phyloP scores from a whole-genome alignment of 2,797 vertebrate species.

The Siniperca obscura region DNA sequence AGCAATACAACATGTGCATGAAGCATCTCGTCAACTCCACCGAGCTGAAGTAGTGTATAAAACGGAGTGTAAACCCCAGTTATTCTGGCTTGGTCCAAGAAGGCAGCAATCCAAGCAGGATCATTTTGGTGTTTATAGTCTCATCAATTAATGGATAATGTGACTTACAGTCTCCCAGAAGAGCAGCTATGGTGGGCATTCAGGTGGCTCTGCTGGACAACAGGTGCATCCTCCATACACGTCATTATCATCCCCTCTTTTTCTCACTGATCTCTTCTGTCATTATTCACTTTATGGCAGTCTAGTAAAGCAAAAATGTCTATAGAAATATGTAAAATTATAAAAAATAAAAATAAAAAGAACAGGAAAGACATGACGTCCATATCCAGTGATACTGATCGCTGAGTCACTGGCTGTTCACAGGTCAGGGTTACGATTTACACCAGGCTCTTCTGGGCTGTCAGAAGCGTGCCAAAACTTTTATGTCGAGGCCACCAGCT shows the following conservation, averaged over 20 bases:
- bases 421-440: slow-evolving; percentile 12
- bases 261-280: background rate
- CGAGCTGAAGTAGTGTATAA: background rate
- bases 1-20: slow-evolving; percentile 10
- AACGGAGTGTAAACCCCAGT: background rate
- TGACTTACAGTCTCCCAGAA: background rate
- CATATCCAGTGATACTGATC: slow-evolving; percentile 3
- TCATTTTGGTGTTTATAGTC: slow-evolving; percentile 8
- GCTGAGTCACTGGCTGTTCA: slow-evolving; percentile 26
- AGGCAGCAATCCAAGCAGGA: slow-evolving; percentile 30
- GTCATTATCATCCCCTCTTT: background rate
- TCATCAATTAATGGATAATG: background rate
- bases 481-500: slow-evolving; percentile 64
- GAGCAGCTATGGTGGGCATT: background rate
- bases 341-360: slow-evolving; percentile 2
- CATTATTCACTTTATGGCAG: slow-evolving; percentile 40
- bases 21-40: background rate
- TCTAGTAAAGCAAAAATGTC: slow-evolving; percentile 41
- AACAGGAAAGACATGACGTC: background rate
- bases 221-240: slow-evolving; percentile 15
- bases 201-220: slow-evolving; percentile 18
- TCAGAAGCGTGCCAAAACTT: slow-evolving; percentile 78
- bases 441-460: background rate
- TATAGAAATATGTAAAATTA: slow-evolving; percentile 37
- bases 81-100: slow-evolving; percentile 17